Evolutionary conservation across 2,888 invertebrate genomes (phyloP).

Genomic region (Horisme vitalbata): DNA sequence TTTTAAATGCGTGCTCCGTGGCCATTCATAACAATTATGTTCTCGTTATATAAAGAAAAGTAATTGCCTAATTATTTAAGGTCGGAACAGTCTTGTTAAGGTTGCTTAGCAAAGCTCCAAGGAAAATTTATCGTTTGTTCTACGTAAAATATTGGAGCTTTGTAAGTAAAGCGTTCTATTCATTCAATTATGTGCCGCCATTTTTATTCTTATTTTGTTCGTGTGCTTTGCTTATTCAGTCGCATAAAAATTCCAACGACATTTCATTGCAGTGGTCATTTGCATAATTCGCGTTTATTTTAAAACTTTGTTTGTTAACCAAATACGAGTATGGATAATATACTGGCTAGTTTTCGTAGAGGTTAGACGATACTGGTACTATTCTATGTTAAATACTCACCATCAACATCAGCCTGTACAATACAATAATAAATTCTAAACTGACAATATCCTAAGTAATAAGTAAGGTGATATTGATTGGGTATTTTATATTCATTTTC

Average conservation of each 20-base stretch:
- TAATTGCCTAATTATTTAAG: slow-evolving; percentile 74
- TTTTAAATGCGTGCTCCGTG: slow-evolving; percentile 6
- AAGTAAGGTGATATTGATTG: too few species aligned
- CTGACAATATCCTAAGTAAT: too few species aligned
- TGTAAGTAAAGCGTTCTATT: slow-evolving; percentile 24
- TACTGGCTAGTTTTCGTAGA: too few species aligned
- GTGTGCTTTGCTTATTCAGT: slow-evolving; percentile 28
- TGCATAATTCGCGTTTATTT: slow-evolving; percentile 26
- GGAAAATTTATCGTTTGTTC: slow-evolving; percentile 63
- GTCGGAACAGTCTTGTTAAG: slow-evolving; percentile 52
- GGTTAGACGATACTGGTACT: too few species aligned
- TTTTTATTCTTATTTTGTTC: slow-evolving; percentile 33
- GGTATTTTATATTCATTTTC: too few species aligned
- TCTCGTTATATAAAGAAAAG: slow-evolving; percentile 64
- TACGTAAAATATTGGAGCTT: slow-evolving; percentile 28
- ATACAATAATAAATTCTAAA: too few species aligned
- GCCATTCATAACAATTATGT: slow-evolving; percentile 56
- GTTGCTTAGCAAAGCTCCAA: slow-evolving; percentile 53
- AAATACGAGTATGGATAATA: slow-evolving; percentile 3
- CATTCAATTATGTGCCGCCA: slow-evolving; percentile 49
- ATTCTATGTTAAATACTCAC: too few species aligned
- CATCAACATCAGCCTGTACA: too few species aligned
- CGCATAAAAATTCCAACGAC: slow-evolving; percentile 27
- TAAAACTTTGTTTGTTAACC: slow-evolving; percentile 8
- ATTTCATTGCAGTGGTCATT: slow-evolving; percentile 26